Evolutionary conservation across 2,888 invertebrate genomes (phyloP).

Genomic region (Acanthosoma haemorrhoidale): DNA sequence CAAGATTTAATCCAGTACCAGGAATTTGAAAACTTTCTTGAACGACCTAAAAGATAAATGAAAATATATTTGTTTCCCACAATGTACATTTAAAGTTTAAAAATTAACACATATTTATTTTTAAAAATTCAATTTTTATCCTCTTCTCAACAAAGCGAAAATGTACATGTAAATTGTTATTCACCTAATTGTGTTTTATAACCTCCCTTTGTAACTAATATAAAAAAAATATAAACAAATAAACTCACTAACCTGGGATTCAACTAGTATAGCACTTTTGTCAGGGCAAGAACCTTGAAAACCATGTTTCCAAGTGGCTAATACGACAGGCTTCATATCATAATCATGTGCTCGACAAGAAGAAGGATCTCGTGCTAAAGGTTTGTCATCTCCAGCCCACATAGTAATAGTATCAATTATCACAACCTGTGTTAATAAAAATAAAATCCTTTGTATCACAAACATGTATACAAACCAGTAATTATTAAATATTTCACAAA

Average conservation of each 20-base stretch:
- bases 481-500: not conserved
- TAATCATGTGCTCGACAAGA: constrained; percentile 85
- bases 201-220: too few relatives aligned
- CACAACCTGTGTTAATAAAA: constrained; percentile 61
- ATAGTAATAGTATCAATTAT: constrained; percentile 83
- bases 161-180: too few relatives aligned
- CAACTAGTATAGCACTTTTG: constrained; percentile 81
- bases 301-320: constrained; percentile 91
- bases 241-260: constrained; percentile 61
- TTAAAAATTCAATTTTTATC: not conserved
- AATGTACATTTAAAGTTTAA: not conserved
- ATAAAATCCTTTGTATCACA: not conserved
- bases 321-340: constrained; percentile 89
- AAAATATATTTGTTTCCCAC: not conserved
- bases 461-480: not conserved
- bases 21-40: constrained; percentile 93
- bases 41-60: constrained; percentile 58
- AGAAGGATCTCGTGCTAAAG: constrained; percentile 59
- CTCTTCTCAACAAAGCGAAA: too few relatives aligned
- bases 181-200: too few relatives aligned
- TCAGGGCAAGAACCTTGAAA: constrained; percentile 93
- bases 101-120: not conserved
- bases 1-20: constrained; percentile 88
- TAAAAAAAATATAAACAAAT: not conserved
- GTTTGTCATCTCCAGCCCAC: constrained; percentile 75